Percentiles rank a stretch among this genome's conserved stretches.
These are phyloP conservation scores for Galerucella calmariensis DNA, from an alignment of 2,888 invertebrate genomes.

Conservation along the genomic window DNA sequence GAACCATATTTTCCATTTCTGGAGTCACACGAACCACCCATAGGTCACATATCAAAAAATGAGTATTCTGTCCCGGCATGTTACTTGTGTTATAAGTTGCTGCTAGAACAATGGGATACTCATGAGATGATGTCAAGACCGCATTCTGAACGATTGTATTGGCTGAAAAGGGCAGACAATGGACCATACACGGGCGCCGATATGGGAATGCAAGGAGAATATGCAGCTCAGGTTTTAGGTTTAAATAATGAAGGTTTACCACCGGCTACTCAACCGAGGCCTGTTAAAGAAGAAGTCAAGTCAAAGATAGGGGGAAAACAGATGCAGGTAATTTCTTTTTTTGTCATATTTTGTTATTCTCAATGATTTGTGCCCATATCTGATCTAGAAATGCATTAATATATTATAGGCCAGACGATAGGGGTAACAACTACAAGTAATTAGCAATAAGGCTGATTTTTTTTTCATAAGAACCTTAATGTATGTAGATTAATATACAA, in stretches of 20 bases:
- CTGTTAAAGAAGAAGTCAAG: conserved; percentile 27
- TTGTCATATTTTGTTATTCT: conserved; percentile 23
- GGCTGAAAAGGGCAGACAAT: conserved; percentile 92
- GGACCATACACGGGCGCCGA: conserved; percentile 90
- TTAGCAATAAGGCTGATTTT: no score
- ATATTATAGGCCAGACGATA: no score
- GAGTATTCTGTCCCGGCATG: conserved; percentile 75
- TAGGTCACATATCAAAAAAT: conserved; percentile 71
- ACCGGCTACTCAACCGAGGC: conserved; percentile 6
- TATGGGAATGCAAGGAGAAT: conserved; percentile 87
- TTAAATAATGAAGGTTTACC: conserved; percentile 70
- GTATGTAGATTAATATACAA: no score
- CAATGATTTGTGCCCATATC: no score
- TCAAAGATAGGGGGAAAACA: conserved; percentile 19
- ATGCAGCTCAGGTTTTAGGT: conserved; percentile 89
- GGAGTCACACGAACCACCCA: conserved; percentile 88
- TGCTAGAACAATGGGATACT: conserved; percentile 92
- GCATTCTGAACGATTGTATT: conserved; percentile 88
- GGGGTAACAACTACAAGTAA: no score
- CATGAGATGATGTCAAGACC: conserved; percentile 86
- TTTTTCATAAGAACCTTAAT: no score
- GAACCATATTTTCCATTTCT: conserved; percentile 93
- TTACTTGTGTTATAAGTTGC: conserved; percentile 85
- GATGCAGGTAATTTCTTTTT: conserved; percentile 24
- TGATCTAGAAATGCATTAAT: no score